phyloP scores from a whole-genome alignment of 2,797 vertebrate genomes.

The Brotula barbata region DNA sequence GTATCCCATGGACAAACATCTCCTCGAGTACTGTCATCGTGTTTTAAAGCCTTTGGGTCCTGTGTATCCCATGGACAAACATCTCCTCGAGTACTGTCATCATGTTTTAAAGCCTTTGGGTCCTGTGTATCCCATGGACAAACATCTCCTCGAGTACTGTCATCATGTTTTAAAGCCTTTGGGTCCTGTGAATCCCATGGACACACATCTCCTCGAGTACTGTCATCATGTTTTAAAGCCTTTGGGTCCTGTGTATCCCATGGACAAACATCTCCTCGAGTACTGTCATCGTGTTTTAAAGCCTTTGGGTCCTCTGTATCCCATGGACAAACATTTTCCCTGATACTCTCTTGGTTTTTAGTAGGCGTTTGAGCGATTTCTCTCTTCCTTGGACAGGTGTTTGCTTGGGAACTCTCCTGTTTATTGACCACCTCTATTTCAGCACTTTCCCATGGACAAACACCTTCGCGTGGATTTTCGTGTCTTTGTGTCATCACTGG shows the following conservation, averaged over 20 bases:
- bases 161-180: constrained; percentile 19
- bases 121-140: constrained; percentile 52
- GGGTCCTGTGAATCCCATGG: constrained; percentile 42
- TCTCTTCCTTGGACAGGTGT: constrained; percentile 43
- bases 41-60: background rate
- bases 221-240: background rate
- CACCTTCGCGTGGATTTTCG: background rate
- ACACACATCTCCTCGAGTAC: background rate
- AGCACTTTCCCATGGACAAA: constrained; percentile 32
- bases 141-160: background rate
- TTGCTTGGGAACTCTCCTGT: rapidly evolving
- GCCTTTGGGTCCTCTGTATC: constrained; percentile 35
- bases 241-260: constrained; percentile 38
- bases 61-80: constrained; percentile 51
- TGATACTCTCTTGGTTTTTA: background rate
- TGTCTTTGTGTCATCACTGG: constrained; percentile 16
- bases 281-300: background rate
- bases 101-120: constrained; percentile 23
- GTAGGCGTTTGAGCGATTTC: constrained; percentile 1
- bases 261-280: background rate
- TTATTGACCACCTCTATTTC: constrained; percentile 7
- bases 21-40: constrained; percentile 3
- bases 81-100: background rate
- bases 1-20: constrained; percentile 50
- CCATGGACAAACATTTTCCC: constrained; percentile 20